Base-by-base conservation (phyloP, 2,113 vertebrate genomes). In the Sturnira hondurensis region DNA sequence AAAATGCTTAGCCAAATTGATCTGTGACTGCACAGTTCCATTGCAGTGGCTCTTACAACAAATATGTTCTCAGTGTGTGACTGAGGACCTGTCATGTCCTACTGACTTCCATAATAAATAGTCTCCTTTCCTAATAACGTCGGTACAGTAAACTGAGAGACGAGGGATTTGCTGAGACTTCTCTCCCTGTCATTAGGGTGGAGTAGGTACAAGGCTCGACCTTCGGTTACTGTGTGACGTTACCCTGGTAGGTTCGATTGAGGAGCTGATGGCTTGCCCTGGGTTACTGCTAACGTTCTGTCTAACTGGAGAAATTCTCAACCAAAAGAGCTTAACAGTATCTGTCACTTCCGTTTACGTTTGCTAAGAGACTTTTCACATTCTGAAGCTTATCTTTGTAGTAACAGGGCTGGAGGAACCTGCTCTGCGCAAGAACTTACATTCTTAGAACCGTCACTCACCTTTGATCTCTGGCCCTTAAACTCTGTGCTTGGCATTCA, bases 281-380 rank as follows among this genome's bases (percentile, higher is more conserved):
- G 28, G 15, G 24, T 88, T 82, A 74, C 92, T 74, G 47, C 84
- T 54, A 47, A 81, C 31, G 70, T 83, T 77, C 68, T 95, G 6
- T 65, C 68, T 74, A 41, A 26, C 78, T 78, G 41, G 43, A 83
- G 50, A 86, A 92, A 93, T 78, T 92, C 63, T 95, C 91, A 93
- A 58, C 26, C 15, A n/a, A 15, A 65, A 95, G 36, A 94, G 17
- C 63, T 92, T 70, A 87, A 80, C n/a, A 80, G 19, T 88, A 45
- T 92, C 58, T 96, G 47, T 92, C 67, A 74, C 36, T 73, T 80
- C 45, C 22, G 33, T 89, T 88, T 96, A 81, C 89, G 96, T 95
- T 93, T 86, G 63, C 70, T 43, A 45, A 92, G 63, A 84, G 74
- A 52, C 67, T 45, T 93, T 74, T 85, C 22, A 47, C 28, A 94